Evolutionary conservation across 1,140 invertebrate species (phyloP), one percentile per base, ranked within the genome.

Genomic region (Drosophila lacteicornis): DNA sequence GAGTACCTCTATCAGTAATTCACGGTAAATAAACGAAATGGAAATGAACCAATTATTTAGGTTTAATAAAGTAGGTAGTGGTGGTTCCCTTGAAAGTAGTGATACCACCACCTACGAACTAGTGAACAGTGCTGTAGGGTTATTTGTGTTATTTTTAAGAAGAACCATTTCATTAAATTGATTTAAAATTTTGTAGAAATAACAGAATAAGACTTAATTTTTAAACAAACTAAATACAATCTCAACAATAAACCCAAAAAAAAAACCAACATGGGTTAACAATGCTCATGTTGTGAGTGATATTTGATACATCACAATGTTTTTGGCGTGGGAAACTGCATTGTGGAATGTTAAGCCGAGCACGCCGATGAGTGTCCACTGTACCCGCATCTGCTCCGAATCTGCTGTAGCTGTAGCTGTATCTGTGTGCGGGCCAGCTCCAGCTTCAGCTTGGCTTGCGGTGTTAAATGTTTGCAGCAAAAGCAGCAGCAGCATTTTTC

Each of bases 381-480:
- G 59, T 70, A 70, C 51, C 75, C 50, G 65, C 70, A 63, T 78
- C 60, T 75, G 67, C 63, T 70, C 30, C 49, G 67, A 51, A 70
- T 68, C 67, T 40, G 49, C 43, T 68, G 43, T 50, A 17, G 49
- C 43, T 68, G 43, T 50, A 17, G 49, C 50, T 77, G 46, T 51
- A 63, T 71, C 30, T 82, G 78, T 81, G 78, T 79, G 80, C 70
- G 65, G 66, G 77, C 80, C 83, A 87, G 80, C 84, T 77, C 82
- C 75, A 83, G 63, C 80, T 70, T 74, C 75, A 87, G 68, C 84
- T 71, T 77, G 66, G 82, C 82, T 86, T 86, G 70, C 84, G 83
- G 83, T 87, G 83, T 87, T 87, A 82, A 87, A 87, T 87, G 83
- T 87, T 86, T 87, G 83, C 83, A 87, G 83, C 81, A 82, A 58